phyloP scores from a whole-genome alignment of 2,888 invertebrate species.

The Zelleria hepariella region DNA sequence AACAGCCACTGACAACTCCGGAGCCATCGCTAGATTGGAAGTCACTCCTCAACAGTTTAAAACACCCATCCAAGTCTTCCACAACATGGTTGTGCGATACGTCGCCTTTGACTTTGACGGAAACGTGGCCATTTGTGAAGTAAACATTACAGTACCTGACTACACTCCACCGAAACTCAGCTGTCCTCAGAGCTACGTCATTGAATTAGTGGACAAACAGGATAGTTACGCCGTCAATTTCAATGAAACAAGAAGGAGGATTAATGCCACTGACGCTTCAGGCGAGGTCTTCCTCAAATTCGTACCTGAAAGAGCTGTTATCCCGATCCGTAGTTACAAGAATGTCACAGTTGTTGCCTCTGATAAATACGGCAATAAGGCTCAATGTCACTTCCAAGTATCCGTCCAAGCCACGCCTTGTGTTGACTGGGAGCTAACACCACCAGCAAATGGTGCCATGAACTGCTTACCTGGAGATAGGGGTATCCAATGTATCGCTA shows the following conservation, averaged over 20 bases:
- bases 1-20: constrained; percentile 94
- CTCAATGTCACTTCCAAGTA: constrained; percentile 93
- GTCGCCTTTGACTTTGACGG: constrained; percentile 98
- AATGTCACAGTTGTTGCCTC: constrained; percentile 92
- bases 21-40: constrained; percentile 92
- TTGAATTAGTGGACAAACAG: constrained; percentile 90
- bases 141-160: constrained; percentile 95
- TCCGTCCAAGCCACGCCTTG: constrained; percentile 95
- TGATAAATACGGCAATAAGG: constrained; percentile 90
- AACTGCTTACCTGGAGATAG: constrained; percentile 88
- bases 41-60: constrained; percentile 93
- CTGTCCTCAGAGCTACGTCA: constrained; percentile 95
- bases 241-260: constrained; percentile 87
- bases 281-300: constrained; percentile 89
- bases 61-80: constrained; percentile 89
- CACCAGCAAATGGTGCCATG: constrained; percentile 89
- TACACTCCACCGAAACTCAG: constrained; percentile 91
- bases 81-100: constrained; percentile 94
- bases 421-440: constrained; percentile 93
- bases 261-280: constrained; percentile 89
- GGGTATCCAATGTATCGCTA: constrained; percentile 90
- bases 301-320: constrained; percentile 86
- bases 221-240: constrained; percentile 93
- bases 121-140: constrained; percentile 97
- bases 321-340: constrained; percentile 89